Base-by-base conservation (phyloP, 2,113 vertebrate species). In the Anser cygnoides region DNA sequence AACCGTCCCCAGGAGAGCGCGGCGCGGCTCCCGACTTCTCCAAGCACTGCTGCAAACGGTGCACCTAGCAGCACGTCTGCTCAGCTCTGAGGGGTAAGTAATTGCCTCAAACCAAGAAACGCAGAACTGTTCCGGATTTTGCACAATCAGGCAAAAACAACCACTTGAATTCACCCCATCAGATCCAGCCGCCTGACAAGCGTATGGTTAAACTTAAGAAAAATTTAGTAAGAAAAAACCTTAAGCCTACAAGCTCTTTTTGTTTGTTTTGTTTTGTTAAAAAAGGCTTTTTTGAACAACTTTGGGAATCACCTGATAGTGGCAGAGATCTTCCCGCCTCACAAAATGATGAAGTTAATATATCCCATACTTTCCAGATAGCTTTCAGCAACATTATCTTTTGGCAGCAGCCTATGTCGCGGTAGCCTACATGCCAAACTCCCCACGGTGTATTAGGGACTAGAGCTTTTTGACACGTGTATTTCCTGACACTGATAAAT, bases 401-500 rank as follows among this genome's bases (percentile, higher is more conserved):
- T 68, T 65, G 93, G 86, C 75, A 96, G 54, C 62, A 63, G 20
- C 25, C 61, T 22, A 19, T 33, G 9, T 1, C 23, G 61, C 90
- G 84, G 44, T 23, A 55, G 84, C 52, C 88, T 11, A 54, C 31
- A 6, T 23, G 67, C 20, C 41, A 44, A 82, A 43, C 31, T 72
- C 66, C 13, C 62, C 8, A 4, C 1, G 9, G 11, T 74, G 33
- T 55, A 76, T 33, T 33, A 78, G 22, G 46, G 54, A 19, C 35
- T 25, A 33, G 9, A 76, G 74, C 46, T 49, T 59, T 71, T 6
- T 57, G 85, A 57, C 2, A 0, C 1, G 6, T 0, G 0, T 14
- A 39, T 50, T 75, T 84, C 41, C 77, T 63, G 58, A 63, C 44
- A 10, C 59, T 28, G 58, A 19, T 13, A 54, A 54, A 20, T 37